Percentiles rank a stretch among this genome's conserved stretches.
These are phyloP conservation scores for Stenotaenia linearis DNA, from an alignment of 2,888 invertebrate species.

Conservation along the genomic window DNA sequence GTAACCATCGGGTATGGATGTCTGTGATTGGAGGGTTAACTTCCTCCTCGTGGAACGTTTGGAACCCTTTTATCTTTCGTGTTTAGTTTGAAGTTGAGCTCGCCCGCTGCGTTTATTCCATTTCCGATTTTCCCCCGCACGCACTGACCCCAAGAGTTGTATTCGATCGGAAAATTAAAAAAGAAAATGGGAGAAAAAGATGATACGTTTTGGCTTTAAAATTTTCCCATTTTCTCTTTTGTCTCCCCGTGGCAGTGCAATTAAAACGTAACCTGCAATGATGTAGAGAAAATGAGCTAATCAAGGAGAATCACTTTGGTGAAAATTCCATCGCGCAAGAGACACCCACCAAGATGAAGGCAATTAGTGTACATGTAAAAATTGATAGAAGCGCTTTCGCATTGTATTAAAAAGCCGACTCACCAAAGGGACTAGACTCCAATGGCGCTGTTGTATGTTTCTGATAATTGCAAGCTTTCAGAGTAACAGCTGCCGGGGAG, in stretches of 20 bases:
- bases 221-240: background rate
- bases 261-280: slow-evolving; percentile 31
- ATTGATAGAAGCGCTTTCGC: slow-evolving; percentile 29
- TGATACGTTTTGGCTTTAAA: background rate
- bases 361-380: slow-evolving; percentile 30
- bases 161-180: background rate
- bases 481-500: slow-evolving; percentile 27
- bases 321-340: slow-evolving; percentile 27
- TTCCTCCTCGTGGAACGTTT: background rate
- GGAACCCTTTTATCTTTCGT: background rate
- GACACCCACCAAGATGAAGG: slow-evolving; percentile 29
- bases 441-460: slow-evolving; percentile 13
- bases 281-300: slow-evolving; percentile 31
- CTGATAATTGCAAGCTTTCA: slow-evolving; percentile 29
- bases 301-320: slow-evolving; percentile 30
- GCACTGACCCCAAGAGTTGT: background rate
- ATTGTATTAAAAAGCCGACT: slow-evolving; percentile 21
- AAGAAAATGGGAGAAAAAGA: background rate
- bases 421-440: slow-evolving; percentile 7
- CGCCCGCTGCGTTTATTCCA: background rate
- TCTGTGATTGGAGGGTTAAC: slow-evolving; percentile 13
- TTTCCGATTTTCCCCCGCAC: background rate
- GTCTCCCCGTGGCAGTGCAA: slow-evolving; percentile 7
- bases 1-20: slow-evolving; percentile 15
- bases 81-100: background rate